Percentiles rank a stretch among this genome's conserved stretches.
phyloP scores from a whole-genome alignment of 2,888 invertebrate species.

The Polylopha cassiicola region DNA sequence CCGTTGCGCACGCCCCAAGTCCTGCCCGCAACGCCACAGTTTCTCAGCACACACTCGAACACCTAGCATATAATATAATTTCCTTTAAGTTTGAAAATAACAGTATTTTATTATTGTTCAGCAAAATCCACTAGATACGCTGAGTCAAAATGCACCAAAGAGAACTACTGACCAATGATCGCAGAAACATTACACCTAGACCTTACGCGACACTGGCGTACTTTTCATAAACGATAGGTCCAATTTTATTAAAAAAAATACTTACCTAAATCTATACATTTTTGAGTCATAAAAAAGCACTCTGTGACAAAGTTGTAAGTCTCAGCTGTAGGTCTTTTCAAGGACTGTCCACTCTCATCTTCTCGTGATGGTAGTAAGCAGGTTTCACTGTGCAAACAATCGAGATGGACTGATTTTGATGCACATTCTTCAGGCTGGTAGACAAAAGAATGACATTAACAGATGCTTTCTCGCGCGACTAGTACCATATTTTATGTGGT shows the following conservation, averaged over 20 bases:
- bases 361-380: conserved; percentile 84
- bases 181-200: too few relatives aligned
- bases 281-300: conserved; percentile 93
- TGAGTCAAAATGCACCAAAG: background rate
- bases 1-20: conserved; percentile 84
- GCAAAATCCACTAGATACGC: background rate
- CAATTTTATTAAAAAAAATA: conserved; percentile 22
- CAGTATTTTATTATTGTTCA: background rate
- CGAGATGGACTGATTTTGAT: conserved; percentile 82
- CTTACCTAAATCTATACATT: conserved; percentile 86
- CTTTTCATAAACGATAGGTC: too few relatives aligned
- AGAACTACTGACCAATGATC: too few relatives aligned
- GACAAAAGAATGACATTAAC: too few relatives aligned
- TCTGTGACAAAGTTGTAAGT: conserved; percentile 91
- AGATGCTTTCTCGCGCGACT: too few relatives aligned
- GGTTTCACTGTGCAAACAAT: conserved; percentile 84
- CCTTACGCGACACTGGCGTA: too few relatives aligned
- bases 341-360: conserved; percentile 62
- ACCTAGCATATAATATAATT: conserved; percentile 47
- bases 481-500: background rate
- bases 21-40: conserved; percentile 80
- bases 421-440: conserved; percentile 77
- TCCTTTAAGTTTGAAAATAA: background rate
- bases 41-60: conserved; percentile 83
- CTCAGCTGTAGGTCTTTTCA: conserved; percentile 72